Percentiles rank a stretch among this genome's conserved stretches.
These are phyloP conservation scores for Caenorhabditis doughertyi DNA, from an alignment of 2,888 invertebrate genomes.

Conservation along the genomic window DNA sequence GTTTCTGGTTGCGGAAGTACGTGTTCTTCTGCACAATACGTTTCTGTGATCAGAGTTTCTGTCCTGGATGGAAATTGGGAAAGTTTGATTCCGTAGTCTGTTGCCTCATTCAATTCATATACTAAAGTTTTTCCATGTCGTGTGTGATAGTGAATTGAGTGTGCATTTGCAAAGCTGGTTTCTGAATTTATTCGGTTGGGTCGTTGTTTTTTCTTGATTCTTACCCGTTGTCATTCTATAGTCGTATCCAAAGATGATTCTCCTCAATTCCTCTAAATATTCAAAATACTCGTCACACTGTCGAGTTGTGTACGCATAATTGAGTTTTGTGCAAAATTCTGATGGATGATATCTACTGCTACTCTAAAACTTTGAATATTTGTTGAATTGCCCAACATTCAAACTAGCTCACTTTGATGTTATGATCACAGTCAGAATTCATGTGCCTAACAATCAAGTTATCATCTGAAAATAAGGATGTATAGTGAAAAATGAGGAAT, in stretches of 20 bases:
- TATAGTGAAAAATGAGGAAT: background rate
- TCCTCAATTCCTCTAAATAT: slow-evolving; percentile 47
- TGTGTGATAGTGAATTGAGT: slow-evolving; percentile 45
- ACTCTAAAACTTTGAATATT: slow-evolving; percentile 22
- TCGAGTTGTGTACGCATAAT: slow-evolving; percentile 53
- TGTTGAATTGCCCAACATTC: too few species aligned
- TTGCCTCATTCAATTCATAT: slow-evolving; percentile 21
- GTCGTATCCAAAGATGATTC: slow-evolving; percentile 37
- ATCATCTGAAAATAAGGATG: slow-evolving; percentile 50
- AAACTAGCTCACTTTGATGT: slow-evolving; percentile 37
- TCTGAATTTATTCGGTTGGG: background rate
- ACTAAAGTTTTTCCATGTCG: slow-evolving; percentile 31
- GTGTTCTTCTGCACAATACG: slow-evolving; percentile 31
- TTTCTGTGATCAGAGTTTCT: slow-evolving; percentile 28
- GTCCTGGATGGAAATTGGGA: slow-evolving; percentile 27
- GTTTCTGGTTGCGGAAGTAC: slow-evolving; percentile 13
- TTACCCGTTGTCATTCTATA: slow-evolving; percentile 31
- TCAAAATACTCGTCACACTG: slow-evolving; percentile 55
- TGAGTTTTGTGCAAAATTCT: slow-evolving; percentile 44
- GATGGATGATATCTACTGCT: slow-evolving; percentile 46
- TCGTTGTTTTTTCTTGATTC: too few species aligned
- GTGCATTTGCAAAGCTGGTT: background rate
- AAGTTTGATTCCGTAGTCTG: slow-evolving; percentile 50
- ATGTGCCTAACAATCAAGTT: slow-evolving; percentile 56
- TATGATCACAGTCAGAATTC: slow-evolving; percentile 50